phyloP scores from a whole-genome alignment of 2,113 vertebrate species.

The Phaethon lepturus region DNA sequence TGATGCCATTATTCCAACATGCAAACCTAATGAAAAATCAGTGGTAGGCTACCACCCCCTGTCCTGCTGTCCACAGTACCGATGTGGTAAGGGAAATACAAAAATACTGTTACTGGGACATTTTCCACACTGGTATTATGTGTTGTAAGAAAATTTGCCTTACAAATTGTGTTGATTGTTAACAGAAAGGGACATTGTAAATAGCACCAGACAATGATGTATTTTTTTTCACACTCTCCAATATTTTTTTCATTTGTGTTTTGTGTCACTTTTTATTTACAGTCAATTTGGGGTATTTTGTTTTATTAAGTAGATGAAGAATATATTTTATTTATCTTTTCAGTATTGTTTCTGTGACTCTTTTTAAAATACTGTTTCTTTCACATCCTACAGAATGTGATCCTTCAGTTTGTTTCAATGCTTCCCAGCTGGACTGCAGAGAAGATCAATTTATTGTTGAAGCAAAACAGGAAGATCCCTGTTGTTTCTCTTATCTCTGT shows the following conservation, averaged over 20 bases:
- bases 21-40: constrained; percentile 84
- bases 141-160: background rate
- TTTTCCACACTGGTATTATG: background rate
- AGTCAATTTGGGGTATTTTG: background rate
- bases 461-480: constrained; percentile 85
- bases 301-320: background rate
- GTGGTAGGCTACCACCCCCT: constrained; percentile 83
- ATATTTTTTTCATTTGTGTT: background rate
- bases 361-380: background rate
- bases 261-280: background rate
- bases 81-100: constrained; percentile 84
- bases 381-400: constrained; percentile 87
- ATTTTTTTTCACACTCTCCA: background rate
- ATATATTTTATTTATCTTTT: background rate
- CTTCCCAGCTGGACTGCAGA: constrained; percentile 83
- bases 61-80: constrained; percentile 94
- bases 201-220: background rate
- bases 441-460: constrained; percentile 94
- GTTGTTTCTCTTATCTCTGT: constrained; percentile 93
- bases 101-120: background rate
- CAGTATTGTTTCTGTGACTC: background rate
- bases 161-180: background rate
- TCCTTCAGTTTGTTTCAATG: constrained; percentile 82
- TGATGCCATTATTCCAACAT: constrained; percentile 81
- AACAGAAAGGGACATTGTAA: background rate